These are phyloP conservation scores for Tenualosa thibaudeaui DNA, from an alignment of 2,797 vertebrate genomes.

Conservation along the genomic window DNA sequence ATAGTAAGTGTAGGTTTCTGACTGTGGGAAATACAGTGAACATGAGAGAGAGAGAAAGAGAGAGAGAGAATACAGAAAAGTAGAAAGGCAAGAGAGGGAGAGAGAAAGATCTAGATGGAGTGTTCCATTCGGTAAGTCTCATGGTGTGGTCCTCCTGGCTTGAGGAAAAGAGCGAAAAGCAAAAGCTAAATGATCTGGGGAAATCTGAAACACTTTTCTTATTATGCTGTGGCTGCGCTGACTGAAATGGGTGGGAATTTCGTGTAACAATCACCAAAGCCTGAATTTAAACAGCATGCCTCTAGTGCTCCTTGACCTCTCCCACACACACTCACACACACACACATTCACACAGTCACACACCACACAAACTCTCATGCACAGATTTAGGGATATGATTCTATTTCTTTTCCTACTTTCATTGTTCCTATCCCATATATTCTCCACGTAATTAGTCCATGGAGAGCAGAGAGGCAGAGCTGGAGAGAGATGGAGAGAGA, in stretches of 20 bases:
- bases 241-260: slow-evolving; percentile 80
- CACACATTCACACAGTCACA: background rate
- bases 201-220: slow-evolving; percentile 59
- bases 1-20: background rate
- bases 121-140: background rate
- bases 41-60: background rate
- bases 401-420: background rate
- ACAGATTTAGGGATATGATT: background rate
- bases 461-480: background rate
- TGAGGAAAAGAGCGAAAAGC: slow-evolving; percentile 48
- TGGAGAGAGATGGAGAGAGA: background rate
- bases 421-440: slow-evolving; percentile 73
- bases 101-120: background rate
- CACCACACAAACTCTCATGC: background rate
- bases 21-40: background rate
- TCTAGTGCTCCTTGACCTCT: slow-evolving; percentile 14
- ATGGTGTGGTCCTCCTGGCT: background rate
- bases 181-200: slow-evolving; percentile 65
- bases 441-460: slow-evolving; percentile 81
- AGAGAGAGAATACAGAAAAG: background rate
- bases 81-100: background rate
- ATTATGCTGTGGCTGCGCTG: slow-evolving; percentile 82
- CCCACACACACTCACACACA: background rate
- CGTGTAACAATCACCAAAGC: slow-evolving; percentile 73
- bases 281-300: slow-evolving; percentile 83